Evolutionary conservation across 2,797 vertebrate genomes (phyloP).

Genomic region (Tokudaia muenninki): DNA sequence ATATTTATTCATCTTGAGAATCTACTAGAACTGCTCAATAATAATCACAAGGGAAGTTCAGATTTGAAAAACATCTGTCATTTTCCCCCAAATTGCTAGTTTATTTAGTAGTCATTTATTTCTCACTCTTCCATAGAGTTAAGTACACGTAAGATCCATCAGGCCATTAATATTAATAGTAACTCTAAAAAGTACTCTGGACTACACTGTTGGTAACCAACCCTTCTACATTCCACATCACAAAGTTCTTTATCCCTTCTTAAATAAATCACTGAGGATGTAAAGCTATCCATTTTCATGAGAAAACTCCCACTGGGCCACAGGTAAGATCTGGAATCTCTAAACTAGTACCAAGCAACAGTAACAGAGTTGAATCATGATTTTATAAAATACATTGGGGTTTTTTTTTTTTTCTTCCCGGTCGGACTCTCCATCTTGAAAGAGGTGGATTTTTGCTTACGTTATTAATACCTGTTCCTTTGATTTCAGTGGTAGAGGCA

Average conservation of each 20-base stretch:
- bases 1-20: conserved; percentile 12
- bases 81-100: conserved; percentile 3
- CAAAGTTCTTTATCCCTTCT: conserved; percentile 29
- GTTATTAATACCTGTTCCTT: conserved; percentile 24
- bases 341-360: background rate
- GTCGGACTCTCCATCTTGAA: background rate
- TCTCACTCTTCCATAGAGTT: background rate
- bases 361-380: background rate
- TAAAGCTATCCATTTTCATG: background rate
- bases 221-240: background rate
- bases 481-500: conserved; percentile 84
- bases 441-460: background rate
- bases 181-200: background rate
- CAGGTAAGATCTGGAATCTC: conserved; percentile 11
- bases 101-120: conserved; percentile 46
- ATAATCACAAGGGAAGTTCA: conserved; percentile 8
- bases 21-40: conserved; percentile 1
- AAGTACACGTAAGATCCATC: background rate
- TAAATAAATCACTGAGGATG: background rate
- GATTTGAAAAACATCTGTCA: conserved; percentile 49
- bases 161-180: background rate
- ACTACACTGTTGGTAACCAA: background rate
- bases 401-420: background rate
- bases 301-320: conserved; percentile 26
- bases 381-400: conserved; percentile 10